phyloP scores from a whole-genome alignment of 2,113 vertebrate genomes.

The Orycteropus afer region DNA sequence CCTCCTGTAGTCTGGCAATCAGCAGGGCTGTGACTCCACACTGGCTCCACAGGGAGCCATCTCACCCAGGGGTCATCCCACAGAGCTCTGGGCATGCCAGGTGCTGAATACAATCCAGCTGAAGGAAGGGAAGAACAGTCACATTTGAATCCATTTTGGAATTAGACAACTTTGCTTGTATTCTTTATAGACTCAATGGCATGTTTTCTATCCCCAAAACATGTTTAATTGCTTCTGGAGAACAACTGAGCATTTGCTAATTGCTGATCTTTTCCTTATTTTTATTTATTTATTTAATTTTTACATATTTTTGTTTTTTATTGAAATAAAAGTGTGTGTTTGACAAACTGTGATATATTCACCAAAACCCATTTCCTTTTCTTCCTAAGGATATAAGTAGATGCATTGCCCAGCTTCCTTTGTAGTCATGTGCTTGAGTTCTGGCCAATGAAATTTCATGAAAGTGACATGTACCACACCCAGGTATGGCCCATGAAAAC shows the following conservation, averaged over 20 bases:
- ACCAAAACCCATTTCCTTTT: neutral
- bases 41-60: accelerated
- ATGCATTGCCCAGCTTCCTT: too few species aligned
- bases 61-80: neutral
- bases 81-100: neutral
- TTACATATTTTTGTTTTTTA: neutral
- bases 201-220: neutral
- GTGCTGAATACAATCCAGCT: neutral
- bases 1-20: neutral
- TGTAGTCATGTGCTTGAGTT: neutral
- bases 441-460: neutral
- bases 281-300: too few species aligned
- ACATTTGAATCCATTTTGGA: too few species aligned
- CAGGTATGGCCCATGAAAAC: neutral
- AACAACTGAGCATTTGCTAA: neutral
- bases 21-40: neutral
- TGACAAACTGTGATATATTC: neutral
- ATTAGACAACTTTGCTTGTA: accelerated
- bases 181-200: neutral
- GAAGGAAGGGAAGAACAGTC: neutral
- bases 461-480: neutral
- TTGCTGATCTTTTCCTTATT: neutral
- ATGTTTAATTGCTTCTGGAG: neutral
- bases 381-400: neutral
- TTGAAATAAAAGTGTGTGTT: neutral